phyloP scores from a whole-genome alignment of 2,797 vertebrate species.

The Urocyon cinereoargenteus region DNA sequence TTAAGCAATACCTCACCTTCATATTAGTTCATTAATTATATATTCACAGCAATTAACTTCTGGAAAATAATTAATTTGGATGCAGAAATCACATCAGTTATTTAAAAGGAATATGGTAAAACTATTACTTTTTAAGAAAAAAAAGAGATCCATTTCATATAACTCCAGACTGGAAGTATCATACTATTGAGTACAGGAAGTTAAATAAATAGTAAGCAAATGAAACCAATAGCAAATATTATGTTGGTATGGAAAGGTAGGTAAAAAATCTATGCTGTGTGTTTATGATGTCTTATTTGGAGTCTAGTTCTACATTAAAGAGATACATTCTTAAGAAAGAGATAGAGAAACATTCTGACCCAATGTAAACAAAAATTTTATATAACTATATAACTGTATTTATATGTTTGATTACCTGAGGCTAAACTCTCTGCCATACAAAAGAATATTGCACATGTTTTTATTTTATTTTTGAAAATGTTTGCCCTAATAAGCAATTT shows the following conservation, averaged over 20 bases:
- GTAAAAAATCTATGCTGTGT: neutral
- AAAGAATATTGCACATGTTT: neutral
- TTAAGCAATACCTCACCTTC: neutral
- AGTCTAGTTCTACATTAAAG: neutral
- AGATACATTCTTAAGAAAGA: neutral
- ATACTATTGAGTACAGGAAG: neutral
- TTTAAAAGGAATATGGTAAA: neutral
- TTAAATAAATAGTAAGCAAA: neutral
- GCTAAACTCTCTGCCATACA: neutral
- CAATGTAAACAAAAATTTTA: neutral
- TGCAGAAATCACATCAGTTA: neutral
- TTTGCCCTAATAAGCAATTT: neutral
- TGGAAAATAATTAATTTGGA: neutral
- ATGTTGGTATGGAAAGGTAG: neutral
- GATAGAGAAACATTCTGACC: neutral
- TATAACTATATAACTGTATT: neutral
- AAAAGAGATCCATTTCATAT: neutral
- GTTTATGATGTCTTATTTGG: neutral
- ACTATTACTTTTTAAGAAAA: neutral
- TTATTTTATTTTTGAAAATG: neutral
- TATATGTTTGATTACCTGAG: neutral
- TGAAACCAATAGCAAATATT: neutral
- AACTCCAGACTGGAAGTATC: neutral
- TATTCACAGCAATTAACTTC: slow-evolving; percentile 35
- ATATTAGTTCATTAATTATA: neutral